Conservation (phyloP, 2,113 vertebrate genomes). For the Cephalopholis sonnerati region DNA sequence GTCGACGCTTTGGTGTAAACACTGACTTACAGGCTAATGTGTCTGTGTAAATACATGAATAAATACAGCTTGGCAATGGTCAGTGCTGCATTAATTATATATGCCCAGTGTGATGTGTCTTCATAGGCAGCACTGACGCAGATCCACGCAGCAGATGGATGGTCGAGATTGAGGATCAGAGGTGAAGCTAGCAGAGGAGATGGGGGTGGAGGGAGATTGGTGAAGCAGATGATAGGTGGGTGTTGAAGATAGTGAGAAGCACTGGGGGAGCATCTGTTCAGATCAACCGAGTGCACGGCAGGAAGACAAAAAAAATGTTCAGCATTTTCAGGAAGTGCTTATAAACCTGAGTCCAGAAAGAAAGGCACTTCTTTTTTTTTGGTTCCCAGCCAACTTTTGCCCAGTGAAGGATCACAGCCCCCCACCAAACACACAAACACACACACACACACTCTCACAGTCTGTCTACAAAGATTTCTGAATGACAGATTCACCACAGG, state of each 20-base stretch:
- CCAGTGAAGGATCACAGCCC: slow-evolving; percentile 23
- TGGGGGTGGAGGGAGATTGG: slow-evolving; percentile 72
- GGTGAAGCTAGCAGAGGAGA: slow-evolving; percentile 74
- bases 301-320: slow-evolving; percentile 28
- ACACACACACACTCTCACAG: neutral
- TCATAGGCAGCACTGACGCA: slow-evolving; percentile 47
- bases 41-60: slow-evolving; percentile 61
- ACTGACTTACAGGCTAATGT: slow-evolving; percentile 48
- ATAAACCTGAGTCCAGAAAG: slow-evolving; percentile 17
- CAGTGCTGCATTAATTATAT: slow-evolving; percentile 66
- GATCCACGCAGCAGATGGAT: slow-evolving; percentile 76
- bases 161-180: slow-evolving; percentile 64
- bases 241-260: slow-evolving; percentile 71
- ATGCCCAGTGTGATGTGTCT: slow-evolving; percentile 36
- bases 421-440: neutral
- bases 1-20: slow-evolving; percentile 38
- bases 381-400: slow-evolving; percentile 18
- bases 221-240: slow-evolving; percentile 82
- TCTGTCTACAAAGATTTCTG: slow-evolving; percentile 38
- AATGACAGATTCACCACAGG: slow-evolving; percentile 52
- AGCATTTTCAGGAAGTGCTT: slow-evolving; percentile 34
- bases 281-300: slow-evolving; percentile 54
- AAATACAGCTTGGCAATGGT: slow-evolving; percentile 65
- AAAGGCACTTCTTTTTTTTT: slow-evolving; percentile 23
- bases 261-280: slow-evolving; percentile 76